Evolutionary conservation across 2,888 invertebrate genomes (phyloP).

Genomic region (Drosophila nigricruria): DNA sequence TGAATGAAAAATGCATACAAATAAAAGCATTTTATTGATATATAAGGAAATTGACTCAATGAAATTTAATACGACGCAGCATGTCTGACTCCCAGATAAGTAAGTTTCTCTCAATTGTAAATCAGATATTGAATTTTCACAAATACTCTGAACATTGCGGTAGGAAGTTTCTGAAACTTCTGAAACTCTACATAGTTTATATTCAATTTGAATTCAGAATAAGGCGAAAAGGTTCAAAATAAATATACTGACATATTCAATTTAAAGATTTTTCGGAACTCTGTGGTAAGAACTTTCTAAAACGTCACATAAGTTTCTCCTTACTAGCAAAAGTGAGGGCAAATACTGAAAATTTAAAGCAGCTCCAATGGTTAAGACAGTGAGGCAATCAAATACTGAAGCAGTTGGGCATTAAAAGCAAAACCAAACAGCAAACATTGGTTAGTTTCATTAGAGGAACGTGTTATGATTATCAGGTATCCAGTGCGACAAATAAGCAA

Average conservation of each 20-base stretch:
- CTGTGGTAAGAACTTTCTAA: too few relatives aligned
- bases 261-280: not conserved
- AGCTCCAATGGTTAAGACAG: too few relatives aligned
- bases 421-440: too few relatives aligned
- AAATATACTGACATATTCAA: not conserved
- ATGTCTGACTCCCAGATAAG: too few relatives aligned
- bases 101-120: not conserved
- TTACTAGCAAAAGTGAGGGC: too few relatives aligned
- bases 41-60: not conserved
- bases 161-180: not conserved
- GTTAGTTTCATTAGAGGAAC: too few relatives aligned
- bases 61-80: not conserved
- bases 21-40: constrained; percentile 5
- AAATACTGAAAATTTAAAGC: not conserved
- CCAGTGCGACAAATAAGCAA: too few relatives aligned
- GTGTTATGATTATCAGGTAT: too few relatives aligned
- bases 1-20: not conserved
- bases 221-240: too few relatives aligned
- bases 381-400: not conserved
- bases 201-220: not conserved
- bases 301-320: not conserved
- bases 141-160: too few relatives aligned
- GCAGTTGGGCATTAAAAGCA: not conserved
- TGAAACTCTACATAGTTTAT: not conserved
- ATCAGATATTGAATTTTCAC: too few relatives aligned